Conservation (phyloP, 2,113 vertebrate genomes). For the Romanogobio albipinnatus region DNA sequence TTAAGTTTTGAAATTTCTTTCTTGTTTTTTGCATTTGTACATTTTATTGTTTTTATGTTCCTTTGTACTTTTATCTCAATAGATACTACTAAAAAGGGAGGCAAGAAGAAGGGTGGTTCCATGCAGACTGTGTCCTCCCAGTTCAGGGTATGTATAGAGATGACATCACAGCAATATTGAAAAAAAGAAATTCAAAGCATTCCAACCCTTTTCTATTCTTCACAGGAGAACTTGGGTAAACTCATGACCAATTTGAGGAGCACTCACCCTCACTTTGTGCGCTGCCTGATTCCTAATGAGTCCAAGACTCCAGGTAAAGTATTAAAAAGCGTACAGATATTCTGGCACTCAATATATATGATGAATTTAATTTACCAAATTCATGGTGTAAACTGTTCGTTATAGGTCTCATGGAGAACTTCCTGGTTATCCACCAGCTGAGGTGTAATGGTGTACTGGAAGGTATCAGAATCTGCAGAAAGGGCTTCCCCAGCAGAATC, state of each 20-base stretch:
- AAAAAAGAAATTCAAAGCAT: no score
- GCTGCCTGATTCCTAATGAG: slow-evolving; percentile 59
- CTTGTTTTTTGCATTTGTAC: not conserved
- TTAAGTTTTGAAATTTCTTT: not conserved
- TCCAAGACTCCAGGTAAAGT: slow-evolving; percentile 58
- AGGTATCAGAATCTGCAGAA: no score
- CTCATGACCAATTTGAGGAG: slow-evolving; percentile 61
- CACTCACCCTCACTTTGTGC: slow-evolving; percentile 50
- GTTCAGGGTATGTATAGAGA: slow-evolving; percentile 49
- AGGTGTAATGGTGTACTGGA: no score
- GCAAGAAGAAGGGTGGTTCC: slow-evolving; percentile 63
- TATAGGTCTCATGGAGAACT: slow-evolving; percentile 51
- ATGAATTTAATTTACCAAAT: not conserved
- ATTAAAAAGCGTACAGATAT: not conserved
- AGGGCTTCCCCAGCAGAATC: no score
- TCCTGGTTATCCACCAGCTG: no score
- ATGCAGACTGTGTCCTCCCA: slow-evolving; percentile 60
- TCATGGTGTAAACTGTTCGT: not conserved
- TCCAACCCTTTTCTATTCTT: no score
- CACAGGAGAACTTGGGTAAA: slow-evolving; percentile 53
- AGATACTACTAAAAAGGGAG: slow-evolving; percentile 51
- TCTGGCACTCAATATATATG: not conserved
- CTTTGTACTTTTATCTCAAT: not conserved
- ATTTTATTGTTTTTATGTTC: no score
- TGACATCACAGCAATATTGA: no score